phyloP scores from a whole-genome alignment of 1,140 invertebrate genomes.

The Caenorhabditis elegans region DNA sequence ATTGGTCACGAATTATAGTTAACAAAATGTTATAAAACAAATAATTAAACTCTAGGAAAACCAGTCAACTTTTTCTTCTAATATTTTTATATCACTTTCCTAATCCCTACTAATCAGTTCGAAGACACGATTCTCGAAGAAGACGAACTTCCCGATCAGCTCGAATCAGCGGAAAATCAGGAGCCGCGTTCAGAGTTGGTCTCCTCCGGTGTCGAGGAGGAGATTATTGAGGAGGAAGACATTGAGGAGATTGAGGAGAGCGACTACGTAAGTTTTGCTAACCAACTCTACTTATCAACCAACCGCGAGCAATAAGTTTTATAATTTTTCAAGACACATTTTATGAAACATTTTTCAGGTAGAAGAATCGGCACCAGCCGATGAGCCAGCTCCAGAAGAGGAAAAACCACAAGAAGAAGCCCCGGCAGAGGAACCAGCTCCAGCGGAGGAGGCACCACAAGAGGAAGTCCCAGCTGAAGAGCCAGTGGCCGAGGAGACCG shows the following conservation, averaged over 20 bases:
- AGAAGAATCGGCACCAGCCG: conserved; percentile 21
- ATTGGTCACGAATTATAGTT: too few relatives aligned
- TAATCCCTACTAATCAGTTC: conserved; percentile 25
- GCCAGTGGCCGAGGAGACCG: conserved; percentile 17
- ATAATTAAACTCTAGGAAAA: background rate
- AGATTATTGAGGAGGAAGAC: conserved; percentile 33
- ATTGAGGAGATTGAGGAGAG: conserved; percentile 16
- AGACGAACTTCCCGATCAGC: conserved; percentile 46
- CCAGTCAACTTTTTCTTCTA: background rate
- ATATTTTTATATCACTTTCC: background rate
- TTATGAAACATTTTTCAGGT: background rate
- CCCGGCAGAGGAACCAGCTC: conserved; percentile 36
- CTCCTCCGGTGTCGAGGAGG: background rate
- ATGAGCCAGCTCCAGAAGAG: conserved; percentile 48
- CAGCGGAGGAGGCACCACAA: conserved; percentile 27
- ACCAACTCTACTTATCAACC: background rate
- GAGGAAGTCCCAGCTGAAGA: conserved; percentile 35
- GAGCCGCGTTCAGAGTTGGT: conserved; percentile 25
- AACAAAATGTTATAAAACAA: too few relatives aligned
- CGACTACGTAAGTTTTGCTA: background rate
- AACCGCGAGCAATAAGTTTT: background rate
- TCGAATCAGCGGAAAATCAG: conserved; percentile 44
- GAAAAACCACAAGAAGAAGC: conserved; percentile 34
- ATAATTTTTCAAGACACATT: background rate
- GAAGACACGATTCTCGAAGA: conserved; percentile 44